Conservation (phyloP, 1,140 invertebrate species). For the Drosophila sturtevanti region DNA sequence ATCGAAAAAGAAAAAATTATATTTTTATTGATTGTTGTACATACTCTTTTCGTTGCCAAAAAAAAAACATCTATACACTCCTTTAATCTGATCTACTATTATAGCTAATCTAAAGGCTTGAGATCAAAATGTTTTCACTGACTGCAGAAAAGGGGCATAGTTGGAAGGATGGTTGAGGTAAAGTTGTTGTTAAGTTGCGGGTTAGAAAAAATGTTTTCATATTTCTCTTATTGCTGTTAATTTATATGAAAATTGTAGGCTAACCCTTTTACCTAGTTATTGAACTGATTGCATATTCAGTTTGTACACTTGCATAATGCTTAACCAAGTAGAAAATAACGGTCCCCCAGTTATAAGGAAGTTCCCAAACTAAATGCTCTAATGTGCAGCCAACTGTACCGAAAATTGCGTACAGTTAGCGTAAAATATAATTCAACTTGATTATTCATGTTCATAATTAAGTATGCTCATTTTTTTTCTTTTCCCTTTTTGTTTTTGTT, state of each 20-base stretch:
- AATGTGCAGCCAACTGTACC: slow-evolving; percentile 13
- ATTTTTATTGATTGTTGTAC: too few relatives aligned
- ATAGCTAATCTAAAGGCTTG: too few relatives aligned
- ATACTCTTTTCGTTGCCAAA: too few relatives aligned
- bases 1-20: too few relatives aligned
- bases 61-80: too few relatives aligned
- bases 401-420: not conserved
- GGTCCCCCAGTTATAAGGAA: slow-evolving; percentile 19
- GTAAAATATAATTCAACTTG: not conserved
- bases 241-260: not conserved
- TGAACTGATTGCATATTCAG: not conserved
- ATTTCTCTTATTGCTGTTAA: slow-evolving; percentile 4
- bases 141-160: too few relatives aligned
- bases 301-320: slow-evolving; percentile 3
- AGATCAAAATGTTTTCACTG: too few relatives aligned
- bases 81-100: too few relatives aligned
- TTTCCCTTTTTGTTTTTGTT: not conserved
- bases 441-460: slow-evolving; percentile 13
- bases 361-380: not conserved
- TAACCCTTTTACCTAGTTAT: not conserved
- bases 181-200: too few relatives aligned
- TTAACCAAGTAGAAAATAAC: slow-evolving; percentile 37
- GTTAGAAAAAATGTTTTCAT: not conserved
- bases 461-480: not conserved
- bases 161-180: too few relatives aligned